Conservation (phyloP, 2,113 vertebrate genomes). For the Machaerirhynchus nigripectus region DNA sequence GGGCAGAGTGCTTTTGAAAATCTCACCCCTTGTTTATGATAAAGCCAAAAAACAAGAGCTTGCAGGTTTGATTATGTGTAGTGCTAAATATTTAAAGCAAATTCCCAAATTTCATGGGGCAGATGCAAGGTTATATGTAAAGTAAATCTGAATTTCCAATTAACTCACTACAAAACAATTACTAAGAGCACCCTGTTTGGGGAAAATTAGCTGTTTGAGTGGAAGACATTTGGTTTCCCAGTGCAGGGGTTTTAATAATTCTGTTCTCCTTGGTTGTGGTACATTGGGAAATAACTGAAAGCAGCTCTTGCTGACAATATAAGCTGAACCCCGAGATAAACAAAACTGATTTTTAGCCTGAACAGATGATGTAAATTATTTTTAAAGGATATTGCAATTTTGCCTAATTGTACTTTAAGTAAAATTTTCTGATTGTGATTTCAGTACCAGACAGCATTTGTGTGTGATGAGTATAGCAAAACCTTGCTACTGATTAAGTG, state of each 20-base stretch:
- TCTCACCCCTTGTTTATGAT: slow-evolving; percentile 15
- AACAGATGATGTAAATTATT: neutral
- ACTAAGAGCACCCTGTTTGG: neutral
- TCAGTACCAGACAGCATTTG: neutral
- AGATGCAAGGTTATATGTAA: neutral
- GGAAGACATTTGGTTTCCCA: neutral
- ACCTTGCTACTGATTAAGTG: neutral
- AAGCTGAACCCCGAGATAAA: neutral
- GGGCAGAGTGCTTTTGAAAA: slow-evolving; percentile 40
- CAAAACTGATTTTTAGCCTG: neutral
- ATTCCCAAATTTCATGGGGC: neutral
- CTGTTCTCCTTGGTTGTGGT: neutral
- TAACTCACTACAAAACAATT: neutral
- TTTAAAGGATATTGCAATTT: neutral
- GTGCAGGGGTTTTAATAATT: neutral
- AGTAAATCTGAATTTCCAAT: slow-evolving; percentile 17
- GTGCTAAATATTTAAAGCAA: neutral
- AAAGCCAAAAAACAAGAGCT: neutral
- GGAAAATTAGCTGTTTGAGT: neutral
- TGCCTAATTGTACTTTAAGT: neutral
- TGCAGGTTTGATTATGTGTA: slow-evolving; percentile 20
- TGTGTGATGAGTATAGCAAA: neutral
- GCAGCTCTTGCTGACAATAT: neutral
- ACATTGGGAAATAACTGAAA: neutral
- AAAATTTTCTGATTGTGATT: neutral